phyloP scores from a whole-genome alignment of 2,888 invertebrate genomes.

The Drosophila hamatofila region DNA sequence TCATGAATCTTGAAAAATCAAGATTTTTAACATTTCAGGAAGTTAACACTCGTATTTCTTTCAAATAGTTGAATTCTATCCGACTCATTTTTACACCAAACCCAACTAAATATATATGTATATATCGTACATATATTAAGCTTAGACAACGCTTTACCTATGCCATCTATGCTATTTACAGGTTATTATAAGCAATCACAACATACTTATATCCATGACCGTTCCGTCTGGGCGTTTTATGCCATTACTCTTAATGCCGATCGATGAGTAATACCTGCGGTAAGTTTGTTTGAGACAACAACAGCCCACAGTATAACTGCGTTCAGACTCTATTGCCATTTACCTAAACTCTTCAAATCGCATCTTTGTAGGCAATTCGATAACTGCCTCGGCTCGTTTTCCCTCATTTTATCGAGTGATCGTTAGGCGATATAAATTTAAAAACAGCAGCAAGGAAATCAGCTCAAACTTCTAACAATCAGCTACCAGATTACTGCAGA shows the following conservation, averaged over 20 bases:
- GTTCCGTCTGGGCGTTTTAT: conserved; percentile 47
- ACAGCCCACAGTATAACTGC: conserved; percentile 35
- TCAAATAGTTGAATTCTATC: no score
- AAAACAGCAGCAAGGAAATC: conserved; percentile 49
- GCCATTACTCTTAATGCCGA: conserved; percentile 51
- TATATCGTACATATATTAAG: no score
- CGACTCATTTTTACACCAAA: no score
- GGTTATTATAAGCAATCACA: conserved; percentile 32
- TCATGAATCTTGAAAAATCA: no score
- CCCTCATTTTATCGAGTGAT: conserved; percentile 37
- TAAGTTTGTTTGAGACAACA: conserved; percentile 53
- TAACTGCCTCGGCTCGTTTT: conserved; percentile 43
- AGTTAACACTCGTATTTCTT: no score
- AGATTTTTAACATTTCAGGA: no score
- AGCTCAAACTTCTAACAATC: conserved; percentile 42
- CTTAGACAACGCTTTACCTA: no score
- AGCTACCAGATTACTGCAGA: conserved; percentile 50
- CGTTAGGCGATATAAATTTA: conserved; percentile 57
- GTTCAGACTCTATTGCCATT: conserved; percentile 37
- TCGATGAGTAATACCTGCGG: conserved; percentile 53
- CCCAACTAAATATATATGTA: no score
- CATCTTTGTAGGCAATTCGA: conserved; percentile 45
- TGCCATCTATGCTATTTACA: background rate
- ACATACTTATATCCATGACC: conserved; percentile 13
- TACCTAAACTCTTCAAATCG: conserved; percentile 24